Evolutionary conservation across 2,113 vertebrate genomes (phyloP).

Genomic region (Crotophaga sulcirostris): DNA sequence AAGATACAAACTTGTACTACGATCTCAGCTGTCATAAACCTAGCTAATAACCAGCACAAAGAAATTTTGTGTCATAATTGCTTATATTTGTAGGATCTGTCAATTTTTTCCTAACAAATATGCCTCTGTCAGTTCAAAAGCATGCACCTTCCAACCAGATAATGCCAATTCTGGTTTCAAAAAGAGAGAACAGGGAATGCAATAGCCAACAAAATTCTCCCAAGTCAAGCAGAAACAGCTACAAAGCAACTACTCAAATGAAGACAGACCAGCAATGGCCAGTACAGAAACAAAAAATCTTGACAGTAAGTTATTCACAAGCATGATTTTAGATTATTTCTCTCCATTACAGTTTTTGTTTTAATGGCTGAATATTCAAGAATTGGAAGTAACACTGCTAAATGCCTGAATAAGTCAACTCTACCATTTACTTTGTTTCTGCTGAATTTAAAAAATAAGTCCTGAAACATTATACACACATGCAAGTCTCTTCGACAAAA

Average conservation of each 20-base stretch:
- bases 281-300: neutral
- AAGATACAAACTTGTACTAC: neutral
- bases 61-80: neutral
- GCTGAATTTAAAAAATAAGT: neutral
- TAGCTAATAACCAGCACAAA: constrained; percentile 16
- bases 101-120: neutral
- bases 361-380: neutral
- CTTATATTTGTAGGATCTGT: neutral
- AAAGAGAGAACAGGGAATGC: neutral
- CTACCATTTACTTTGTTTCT: neutral
- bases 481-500: neutral
- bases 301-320: neutral
- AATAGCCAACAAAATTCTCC: neutral
- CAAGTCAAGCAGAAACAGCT: neutral
- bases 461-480: neutral
- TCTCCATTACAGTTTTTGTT: neutral
- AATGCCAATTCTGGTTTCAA: neutral
- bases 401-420: neutral
- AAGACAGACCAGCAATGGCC: neutral
- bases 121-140: neutral
- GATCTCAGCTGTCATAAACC: constrained; percentile 1
- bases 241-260: neutral
- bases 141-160: neutral
- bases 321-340: neutral
- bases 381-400: neutral